A percentile compares a stretch with the other conserved stretches of the same genome.
phyloP scores from a whole-genome alignment of 2,113 vertebrate species.

The Dasyornis broadbenti region DNA sequence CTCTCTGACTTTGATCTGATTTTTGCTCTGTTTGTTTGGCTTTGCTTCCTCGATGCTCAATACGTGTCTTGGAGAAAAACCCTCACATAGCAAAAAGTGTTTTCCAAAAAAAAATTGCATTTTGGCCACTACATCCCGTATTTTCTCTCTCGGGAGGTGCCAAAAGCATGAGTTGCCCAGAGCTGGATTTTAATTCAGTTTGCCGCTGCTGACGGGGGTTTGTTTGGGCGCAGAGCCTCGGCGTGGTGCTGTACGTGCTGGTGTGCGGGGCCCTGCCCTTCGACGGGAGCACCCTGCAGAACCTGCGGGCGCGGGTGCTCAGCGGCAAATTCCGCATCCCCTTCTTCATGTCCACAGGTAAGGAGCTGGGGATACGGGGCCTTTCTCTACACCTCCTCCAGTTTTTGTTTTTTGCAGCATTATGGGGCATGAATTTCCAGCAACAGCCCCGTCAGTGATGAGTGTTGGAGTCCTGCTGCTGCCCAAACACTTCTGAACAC shows the following conservation, averaged over 20 bases:
- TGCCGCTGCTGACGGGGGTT: not conserved
- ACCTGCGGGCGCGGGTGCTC: constrained; percentile 91
- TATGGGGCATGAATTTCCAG: not conserved
- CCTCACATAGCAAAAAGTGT: rapidly evolving
- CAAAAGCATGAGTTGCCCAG: rapidly evolving
- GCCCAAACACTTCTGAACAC: not conserved
- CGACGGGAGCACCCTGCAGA: constrained; percentile 97
- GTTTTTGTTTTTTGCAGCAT: not conserved
- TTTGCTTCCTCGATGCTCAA: not conserved
- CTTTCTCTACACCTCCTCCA: rapidly evolving
- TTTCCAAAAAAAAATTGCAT: not conserved
- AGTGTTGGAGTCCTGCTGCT: not conserved
- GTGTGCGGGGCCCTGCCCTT: constrained; percentile 96
- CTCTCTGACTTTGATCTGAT: not conserved
- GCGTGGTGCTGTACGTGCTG: constrained; percentile 94
- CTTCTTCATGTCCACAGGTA: constrained; percentile 99
- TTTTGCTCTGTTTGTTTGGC: not conserved
- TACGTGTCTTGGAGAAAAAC: rapidly evolving
- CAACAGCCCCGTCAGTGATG: not conserved
- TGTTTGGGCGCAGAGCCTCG: constrained; percentile 81
- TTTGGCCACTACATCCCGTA: rapidly evolving
- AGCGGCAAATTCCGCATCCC: constrained; percentile 98
- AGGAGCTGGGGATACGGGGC: not conserved
- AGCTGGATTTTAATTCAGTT: rapidly evolving
- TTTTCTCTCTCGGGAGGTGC: not conserved